Evolutionary conservation across 1,140 invertebrate species (phyloP), one percentile per base, ranked within the genome.

Genomic region (Drosophila jambulina): DNA sequence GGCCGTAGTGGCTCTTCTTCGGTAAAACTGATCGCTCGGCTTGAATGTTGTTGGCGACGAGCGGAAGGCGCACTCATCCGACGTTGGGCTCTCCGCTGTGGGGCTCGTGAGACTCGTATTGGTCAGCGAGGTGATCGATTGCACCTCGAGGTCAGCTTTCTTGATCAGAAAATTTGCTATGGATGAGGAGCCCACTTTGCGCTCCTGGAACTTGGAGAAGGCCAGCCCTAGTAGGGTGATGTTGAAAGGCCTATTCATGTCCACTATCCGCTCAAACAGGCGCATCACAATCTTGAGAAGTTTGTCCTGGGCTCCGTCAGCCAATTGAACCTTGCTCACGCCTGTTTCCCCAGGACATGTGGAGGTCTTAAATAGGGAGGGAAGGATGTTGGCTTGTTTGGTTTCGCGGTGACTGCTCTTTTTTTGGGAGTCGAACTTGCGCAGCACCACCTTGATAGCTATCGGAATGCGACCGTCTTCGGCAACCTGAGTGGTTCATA

Each of bases 171-270:
- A 96, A n/a, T 95, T 95, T 1, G 95, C 94, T 78, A 97, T 96
- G 27, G 95, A 96, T 12, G 93, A 93, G 82, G 94, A 93, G 2
- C 95, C 95, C 19, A 94, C 94, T 78, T 94, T 94, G 46, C 94
- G 94, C 82, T 96, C 96, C 70, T 95, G 95, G 75, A 97, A 97
- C 91, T 97, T 97, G 4, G 95, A 96, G 84, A 97, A 97, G 15
- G 96, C 95, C 72, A 97, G 93, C 25, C 96, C 96, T 40, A 97
- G 93, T 40, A 97, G 93, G 9, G 96, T 97, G 69, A 97, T 94
- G 92, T 96, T 96, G 93, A 96, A 97, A 56, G 95, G 95, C 93
- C 96, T 96, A 15, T 94, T 94, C 60, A 95, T 93, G 82, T 96
- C 94, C 48, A 97, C 95, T 58, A 96, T 94, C 86, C 96, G 95